Percentiles rank a stretch among this genome's conserved stretches.
Evolutionary conservation across 1,140 invertebrate genomes (phyloP).

Genomic region (Amphibalanus amphitrite): DNA sequence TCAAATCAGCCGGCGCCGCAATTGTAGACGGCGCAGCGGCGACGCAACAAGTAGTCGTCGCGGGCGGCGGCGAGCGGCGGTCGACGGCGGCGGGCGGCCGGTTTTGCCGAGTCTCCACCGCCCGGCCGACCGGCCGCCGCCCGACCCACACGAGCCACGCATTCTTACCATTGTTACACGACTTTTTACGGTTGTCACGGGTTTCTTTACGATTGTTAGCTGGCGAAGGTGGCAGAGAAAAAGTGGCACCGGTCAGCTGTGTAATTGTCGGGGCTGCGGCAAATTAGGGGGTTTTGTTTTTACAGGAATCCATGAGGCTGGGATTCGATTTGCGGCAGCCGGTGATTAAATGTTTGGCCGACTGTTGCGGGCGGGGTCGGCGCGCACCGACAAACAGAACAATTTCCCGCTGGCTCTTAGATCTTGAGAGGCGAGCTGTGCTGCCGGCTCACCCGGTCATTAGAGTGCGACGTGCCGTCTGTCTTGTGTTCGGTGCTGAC

Average conservation of each 20-base stretch:
- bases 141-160: background rate
- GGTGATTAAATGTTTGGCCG: conserved; percentile 1
- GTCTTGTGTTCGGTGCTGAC: background rate
- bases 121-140: too few species aligned
- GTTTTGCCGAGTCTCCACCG: background rate
- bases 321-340: background rate
- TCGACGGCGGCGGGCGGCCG: too few species aligned
- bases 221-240: background rate
- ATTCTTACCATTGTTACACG: background rate
- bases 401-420: background rate
- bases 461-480: background rate
- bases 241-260: background rate
- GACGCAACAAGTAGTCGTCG: background rate
- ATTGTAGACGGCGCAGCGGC: too few species aligned
- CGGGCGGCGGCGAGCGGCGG: too few species aligned
- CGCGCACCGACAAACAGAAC: background rate
- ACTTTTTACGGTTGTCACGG: background rate
- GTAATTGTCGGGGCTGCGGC: background rate
- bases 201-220: conserved; percentile 1
- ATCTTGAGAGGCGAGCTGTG: background rate
- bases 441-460: background rate
- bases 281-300: background rate
- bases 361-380: background rate
- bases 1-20: too few species aligned
- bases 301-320: background rate